phyloP scores from a whole-genome alignment of 2,797 vertebrate genomes.

The Crocodylus rhombifer region DNA sequence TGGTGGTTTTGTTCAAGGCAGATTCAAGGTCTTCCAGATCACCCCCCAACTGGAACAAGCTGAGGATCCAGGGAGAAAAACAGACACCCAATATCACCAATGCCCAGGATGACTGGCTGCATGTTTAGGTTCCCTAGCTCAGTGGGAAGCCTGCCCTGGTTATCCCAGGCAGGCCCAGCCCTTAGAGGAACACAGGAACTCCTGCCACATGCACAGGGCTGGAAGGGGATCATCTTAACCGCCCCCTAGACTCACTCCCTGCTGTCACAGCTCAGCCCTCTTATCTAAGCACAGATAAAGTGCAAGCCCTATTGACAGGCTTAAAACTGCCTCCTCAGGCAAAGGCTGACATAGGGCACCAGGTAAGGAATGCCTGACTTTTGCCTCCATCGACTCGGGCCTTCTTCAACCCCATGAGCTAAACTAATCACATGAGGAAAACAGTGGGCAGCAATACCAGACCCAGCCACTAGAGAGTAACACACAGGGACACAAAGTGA shows the following conservation, averaged over 20 bases:
- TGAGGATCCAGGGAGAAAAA: constrained; percentile 42
- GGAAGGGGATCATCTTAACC: not conserved
- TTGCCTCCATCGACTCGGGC: not conserved
- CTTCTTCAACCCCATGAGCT: not conserved
- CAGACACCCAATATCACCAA: rapidly evolving
- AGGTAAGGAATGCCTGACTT: too few species aligned
- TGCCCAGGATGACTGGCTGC: not conserved
- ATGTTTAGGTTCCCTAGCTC: not conserved
- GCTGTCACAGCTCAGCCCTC: too few species aligned
- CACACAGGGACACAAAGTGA: not conserved
- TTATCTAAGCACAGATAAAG: not conserved
- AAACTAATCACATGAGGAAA: not conserved
- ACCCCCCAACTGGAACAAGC: constrained; percentile 91
- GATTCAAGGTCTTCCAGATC: constrained; percentile 94
- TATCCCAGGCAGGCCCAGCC: not conserved
- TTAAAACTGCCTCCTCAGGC: not conserved
- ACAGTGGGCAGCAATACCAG: too few species aligned
- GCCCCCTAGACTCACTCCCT: not conserved
- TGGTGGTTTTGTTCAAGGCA: constrained; percentile 87
- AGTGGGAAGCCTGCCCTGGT: not conserved
- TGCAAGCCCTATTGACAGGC: not conserved
- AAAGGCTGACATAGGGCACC: not conserved
- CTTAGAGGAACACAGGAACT: not conserved
- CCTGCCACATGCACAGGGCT: not conserved
- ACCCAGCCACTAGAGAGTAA: too few species aligned